Base-by-base conservation (phyloP, 2,888 invertebrate species). In the Tribolium freemani region DNA sequence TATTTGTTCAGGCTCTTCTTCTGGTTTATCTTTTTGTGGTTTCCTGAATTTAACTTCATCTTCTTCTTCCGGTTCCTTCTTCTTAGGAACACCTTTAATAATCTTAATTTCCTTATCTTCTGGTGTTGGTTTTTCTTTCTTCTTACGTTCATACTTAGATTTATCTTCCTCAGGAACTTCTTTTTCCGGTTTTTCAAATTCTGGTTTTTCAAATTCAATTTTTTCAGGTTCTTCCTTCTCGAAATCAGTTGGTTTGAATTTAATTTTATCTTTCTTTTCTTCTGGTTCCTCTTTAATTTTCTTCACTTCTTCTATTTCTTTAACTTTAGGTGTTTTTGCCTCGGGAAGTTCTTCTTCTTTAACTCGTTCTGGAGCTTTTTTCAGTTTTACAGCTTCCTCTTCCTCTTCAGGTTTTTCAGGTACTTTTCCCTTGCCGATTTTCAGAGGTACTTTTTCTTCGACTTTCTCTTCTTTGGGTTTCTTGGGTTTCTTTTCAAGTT, bases 341-440 rank as follows among this genome's bases (percentile, higher is more conserved):
- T 83, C 82, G 60, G 83, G 81, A 38, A 82, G 80, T 70, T 84
- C 81, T 58, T 85, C 86, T 69, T 82, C 83, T 20, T 82, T 77
- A 11, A 80, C 75, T 75, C 88, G 89, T 60, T 85, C 80, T 1
- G 89, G 88, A 63, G 88, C 85, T 80, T 90, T 90, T 80, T 89
- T 90, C 9, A 90, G 82, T 31, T 85, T 87, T 0, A 90, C 84
- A 31, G 88, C 88, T n/a, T 83, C 79, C 6, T 82, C 85, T 57
- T 85, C 81, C 13, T 88, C 86, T 66, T 83, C 78, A 4, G 86
- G 84, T 76, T 76, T 67, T 51, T 75, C 72, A 16, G 77, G 80
- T 44, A 87, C 83, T 76, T 88, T 88, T 9, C 90, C 90, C 81
- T 90, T 86, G 90, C 89, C 48, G 90, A 81, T 83, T 90, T 89